Evolutionary conservation across 2,797 vertebrate genomes (phyloP).

Genomic region (Phoxinus dragarum): DNA sequence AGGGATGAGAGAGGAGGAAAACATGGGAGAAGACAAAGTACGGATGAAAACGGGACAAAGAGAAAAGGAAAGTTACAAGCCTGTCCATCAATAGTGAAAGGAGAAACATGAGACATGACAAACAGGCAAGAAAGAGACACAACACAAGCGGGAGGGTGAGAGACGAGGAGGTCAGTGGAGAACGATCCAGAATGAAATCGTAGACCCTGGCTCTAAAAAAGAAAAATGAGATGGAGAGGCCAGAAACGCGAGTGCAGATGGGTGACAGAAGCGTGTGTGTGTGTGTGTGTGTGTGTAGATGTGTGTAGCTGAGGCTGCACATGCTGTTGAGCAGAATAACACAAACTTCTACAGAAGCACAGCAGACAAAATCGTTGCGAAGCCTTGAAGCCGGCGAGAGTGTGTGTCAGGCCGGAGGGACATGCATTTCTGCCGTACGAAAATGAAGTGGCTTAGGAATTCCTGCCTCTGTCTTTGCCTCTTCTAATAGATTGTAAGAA

Average conservation of each 20-base stretch:
- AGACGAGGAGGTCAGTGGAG: conserved; percentile 57
- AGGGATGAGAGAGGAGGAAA: conserved; percentile 47
- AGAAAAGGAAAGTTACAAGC: conserved; percentile 50
- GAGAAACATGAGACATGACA: conserved; percentile 60
- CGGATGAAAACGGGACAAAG: conserved; percentile 48
- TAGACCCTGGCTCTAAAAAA: conserved; percentile 45
- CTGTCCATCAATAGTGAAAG: conserved; percentile 57
- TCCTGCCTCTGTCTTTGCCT: conserved; percentile 42
- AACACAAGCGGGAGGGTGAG: conserved; percentile 8
- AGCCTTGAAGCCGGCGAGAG: conserved; percentile 48
- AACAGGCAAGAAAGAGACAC: conserved; percentile 50
- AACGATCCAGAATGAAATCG: conserved; percentile 49
- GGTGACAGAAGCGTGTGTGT: conserved; percentile 32
- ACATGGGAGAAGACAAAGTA: conserved; percentile 55
- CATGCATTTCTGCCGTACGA: conserved; percentile 60
- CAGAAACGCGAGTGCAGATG: conserved; percentile 43
- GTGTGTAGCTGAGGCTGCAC: conserved; percentile 47
- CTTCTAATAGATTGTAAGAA: conserved; percentile 41
- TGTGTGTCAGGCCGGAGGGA: conserved; percentile 56
- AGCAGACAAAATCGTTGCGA: conserved; percentile 43
- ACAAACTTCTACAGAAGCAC: conserved; percentile 31
- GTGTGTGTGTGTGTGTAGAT: background rate
- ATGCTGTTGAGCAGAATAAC: conserved; percentile 51
- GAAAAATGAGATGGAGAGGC: conserved; percentile 51
- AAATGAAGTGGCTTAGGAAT: conserved; percentile 32